Conservation (phyloP, 2,888 invertebrate genomes). For the Aradus depressus region DNA sequence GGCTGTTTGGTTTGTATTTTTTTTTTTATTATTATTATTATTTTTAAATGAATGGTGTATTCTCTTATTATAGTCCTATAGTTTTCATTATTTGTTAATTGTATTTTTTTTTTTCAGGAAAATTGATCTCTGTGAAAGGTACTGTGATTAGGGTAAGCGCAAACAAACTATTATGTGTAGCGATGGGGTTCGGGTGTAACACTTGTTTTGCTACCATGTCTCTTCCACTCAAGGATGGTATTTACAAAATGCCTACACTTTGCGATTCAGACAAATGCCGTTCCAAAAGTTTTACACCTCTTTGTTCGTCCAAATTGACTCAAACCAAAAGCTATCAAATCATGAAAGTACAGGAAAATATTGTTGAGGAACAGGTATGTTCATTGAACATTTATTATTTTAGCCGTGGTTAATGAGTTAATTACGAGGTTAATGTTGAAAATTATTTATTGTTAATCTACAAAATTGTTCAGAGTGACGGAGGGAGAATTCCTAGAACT, state of each 20-base stretch:
- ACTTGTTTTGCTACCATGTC: conserved; percentile 56
- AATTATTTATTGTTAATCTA: background rate
- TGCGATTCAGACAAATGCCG: conserved; percentile 47
- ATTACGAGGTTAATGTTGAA: background rate
- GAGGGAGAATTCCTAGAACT: conserved; percentile 61
- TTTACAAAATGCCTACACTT: conserved; percentile 46
- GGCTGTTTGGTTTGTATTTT: conserved; percentile 49
- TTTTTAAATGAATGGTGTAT: background rate
- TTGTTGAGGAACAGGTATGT: conserved; percentile 41
- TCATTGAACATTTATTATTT: background rate
- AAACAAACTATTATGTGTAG: conserved; percentile 58
- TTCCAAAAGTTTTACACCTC: conserved; percentile 48
- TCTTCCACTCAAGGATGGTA: conserved; percentile 51
- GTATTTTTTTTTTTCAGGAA: conserved; percentile 40
- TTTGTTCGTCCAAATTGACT: conserved; percentile 56
- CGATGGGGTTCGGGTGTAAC: conserved; percentile 66
- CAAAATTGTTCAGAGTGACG: conserved; percentile 44
- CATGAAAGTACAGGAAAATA: conserved; percentile 70
- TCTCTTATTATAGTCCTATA: background rate
- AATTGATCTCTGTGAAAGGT: conserved; percentile 68
- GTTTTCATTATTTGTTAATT: background rate
- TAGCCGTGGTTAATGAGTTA: background rate
- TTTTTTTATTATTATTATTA: conserved; percentile 3
- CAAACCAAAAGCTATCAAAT: conserved; percentile 67
- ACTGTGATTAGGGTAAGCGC: conserved; percentile 72